Conservation (phyloP, 2,797 vertebrate genomes). For the Myotis planiceps region DNA sequence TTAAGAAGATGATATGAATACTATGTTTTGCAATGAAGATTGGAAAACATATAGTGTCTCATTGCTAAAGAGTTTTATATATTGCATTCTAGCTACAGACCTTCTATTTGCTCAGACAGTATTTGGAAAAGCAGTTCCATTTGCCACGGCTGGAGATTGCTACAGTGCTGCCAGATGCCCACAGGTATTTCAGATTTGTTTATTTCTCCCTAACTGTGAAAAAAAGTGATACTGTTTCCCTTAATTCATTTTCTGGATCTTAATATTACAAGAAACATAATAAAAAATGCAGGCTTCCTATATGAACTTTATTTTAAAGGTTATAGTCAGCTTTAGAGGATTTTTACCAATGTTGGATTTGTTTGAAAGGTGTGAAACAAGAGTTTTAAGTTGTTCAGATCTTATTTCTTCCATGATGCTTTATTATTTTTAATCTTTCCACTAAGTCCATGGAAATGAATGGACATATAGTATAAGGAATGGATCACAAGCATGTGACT, state of each 20-base stretch:
- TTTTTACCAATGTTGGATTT: neutral
- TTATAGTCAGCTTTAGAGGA: neutral
- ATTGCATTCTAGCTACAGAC: conserved; percentile 92
- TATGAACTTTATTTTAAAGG: neutral
- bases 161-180: conserved; percentile 97
- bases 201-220: neutral
- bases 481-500: neutral
- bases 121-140: conserved; percentile 93
- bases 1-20: conserved; percentile 11
- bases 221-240: neutral
- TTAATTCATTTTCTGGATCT: neutral
- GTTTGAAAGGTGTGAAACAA: neutral
- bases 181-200: conserved; percentile 89
- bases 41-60: neutral
- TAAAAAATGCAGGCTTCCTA: neutral
- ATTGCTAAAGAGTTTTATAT: neutral
- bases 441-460: neutral
- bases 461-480: neutral
- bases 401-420: neutral
- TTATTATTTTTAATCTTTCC: neutral
- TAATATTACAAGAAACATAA: neutral
- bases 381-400: neutral
- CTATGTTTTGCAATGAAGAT: neutral
- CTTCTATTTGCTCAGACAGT: conserved; percentile 93
- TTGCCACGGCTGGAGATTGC: conserved; percentile 97